phyloP scores from a whole-genome alignment of 2,113 vertebrate species.

The Conger conger region DNA sequence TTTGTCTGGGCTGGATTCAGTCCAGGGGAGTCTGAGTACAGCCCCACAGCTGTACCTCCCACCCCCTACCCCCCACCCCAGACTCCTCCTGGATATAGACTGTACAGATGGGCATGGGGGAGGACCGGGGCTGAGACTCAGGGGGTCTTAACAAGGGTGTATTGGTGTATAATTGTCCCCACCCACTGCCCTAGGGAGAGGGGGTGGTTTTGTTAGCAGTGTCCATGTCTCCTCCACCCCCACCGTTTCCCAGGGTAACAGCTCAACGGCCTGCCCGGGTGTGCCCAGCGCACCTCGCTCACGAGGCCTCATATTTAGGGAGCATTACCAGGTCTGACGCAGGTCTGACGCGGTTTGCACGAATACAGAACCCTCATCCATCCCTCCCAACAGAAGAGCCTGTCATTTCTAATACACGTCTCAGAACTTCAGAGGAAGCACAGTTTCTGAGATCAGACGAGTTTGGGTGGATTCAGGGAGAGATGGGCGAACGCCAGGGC shows the following conservation, averaged over 20 bases:
- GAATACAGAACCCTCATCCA: background rate
- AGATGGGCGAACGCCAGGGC: background rate
- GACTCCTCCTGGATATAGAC: background rate
- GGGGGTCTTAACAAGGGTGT: background rate
- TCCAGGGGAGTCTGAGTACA: conserved; percentile 24
- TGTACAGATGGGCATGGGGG: background rate
- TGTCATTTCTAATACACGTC: background rate
- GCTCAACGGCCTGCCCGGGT: background rate
- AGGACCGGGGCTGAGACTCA: background rate
- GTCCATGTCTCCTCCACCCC: background rate
- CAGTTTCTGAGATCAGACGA: background rate
- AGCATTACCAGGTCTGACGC: background rate
- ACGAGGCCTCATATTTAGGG: background rate
- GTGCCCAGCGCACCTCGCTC: background rate
- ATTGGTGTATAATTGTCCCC: background rate
- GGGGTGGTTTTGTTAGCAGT: background rate
- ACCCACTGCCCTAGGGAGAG: background rate
- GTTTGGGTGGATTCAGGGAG: background rate
- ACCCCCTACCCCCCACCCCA: background rate
- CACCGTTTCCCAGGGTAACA: background rate
- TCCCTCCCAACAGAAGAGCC: background rate
- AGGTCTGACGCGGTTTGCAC: background rate
- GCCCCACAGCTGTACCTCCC: background rate
- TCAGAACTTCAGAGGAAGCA: background rate
- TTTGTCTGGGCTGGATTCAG: conserved; percentile 8